Base-by-base conservation (phyloP, 2,888 invertebrate genomes). In the Sipha maydis region DNA sequence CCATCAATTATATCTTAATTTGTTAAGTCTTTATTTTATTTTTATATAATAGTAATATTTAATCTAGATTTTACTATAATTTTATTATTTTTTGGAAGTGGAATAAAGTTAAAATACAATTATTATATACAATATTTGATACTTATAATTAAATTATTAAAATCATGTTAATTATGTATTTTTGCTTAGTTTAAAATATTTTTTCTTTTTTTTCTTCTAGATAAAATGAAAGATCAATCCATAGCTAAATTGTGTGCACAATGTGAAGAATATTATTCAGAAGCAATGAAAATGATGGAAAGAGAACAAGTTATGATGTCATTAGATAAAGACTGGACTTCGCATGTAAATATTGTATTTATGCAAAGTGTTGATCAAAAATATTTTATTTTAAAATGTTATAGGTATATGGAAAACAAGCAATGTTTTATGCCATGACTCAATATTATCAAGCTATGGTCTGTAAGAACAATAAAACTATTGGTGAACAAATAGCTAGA, bases 151-250 rank as follows among this genome's bases (percentile, higher is more conserved):
- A 3, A 34, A 34, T 34, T 34, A 34, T 34, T 34, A 34, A 34
- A 34, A 34, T 4, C 3, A 34, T 34, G 34, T 34, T n/a, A n/a
- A n/a, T n/a, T 34, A 34, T 34, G 41, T 41, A 41, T 41, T 5
- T 1, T 7, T 3, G 41, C 8, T 41, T 41, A 41, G 3, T 41
- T 9, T 41, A 41, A 19, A 56, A 21, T 56, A 34, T 34, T 3
- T 56, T 11, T 19, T 54, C 11, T 2, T 54, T 89, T 84, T 82
- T 85, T 83, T 61, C 19, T 83, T 91, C 84, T 92, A 96, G 98
- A 98, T 92, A 95, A 95, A 91, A 99, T 99, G 98, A 99, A 99
- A 92, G 97, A 98, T 91, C 94, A 94, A 89, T 95, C 98, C 91
- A 94, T 98, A 90, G 98, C 98, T 19, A 98, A 97, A 93, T 93